Evolutionary conservation across 2,888 invertebrate genomes (phyloP).

Genomic region (Eupithecia exiguata): DNA sequence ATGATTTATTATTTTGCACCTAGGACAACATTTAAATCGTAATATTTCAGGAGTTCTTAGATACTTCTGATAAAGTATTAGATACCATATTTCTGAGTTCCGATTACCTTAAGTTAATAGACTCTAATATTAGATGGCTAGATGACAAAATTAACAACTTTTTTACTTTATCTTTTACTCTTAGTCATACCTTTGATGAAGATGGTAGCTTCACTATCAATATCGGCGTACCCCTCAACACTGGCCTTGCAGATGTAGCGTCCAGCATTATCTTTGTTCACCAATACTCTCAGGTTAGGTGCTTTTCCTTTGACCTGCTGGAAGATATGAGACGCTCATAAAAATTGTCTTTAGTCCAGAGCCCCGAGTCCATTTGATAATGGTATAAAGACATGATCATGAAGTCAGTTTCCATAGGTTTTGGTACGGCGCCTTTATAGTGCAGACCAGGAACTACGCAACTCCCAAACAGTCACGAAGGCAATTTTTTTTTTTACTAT

Average conservation of each 20-base stretch:
- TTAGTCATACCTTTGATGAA: constrained; percentile 87
- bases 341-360: constrained; percentile 46
- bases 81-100: no score
- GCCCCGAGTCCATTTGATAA: no score
- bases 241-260: constrained; percentile 95
- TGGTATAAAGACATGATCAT: no score
- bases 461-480: no score
- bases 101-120: not conserved
- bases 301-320: constrained; percentile 92
- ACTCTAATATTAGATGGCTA: not conserved
- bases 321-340: constrained; percentile 86
- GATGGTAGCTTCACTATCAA: constrained; percentile 91
- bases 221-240: constrained; percentile 93
- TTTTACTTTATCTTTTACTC: no score
- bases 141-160: no score
- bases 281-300: constrained; percentile 89
- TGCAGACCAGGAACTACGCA: no score
- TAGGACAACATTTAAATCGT: not conserved
- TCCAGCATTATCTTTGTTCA: constrained; percentile 91
- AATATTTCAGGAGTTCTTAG: not conserved
- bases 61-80: no score
- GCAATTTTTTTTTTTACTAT: no score
- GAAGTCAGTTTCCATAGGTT: no score
- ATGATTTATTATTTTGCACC: not conserved
- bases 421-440: no score